Conservation (phyloP, 1,140 invertebrate species). For the Acromyrmex heyeri region DNA sequence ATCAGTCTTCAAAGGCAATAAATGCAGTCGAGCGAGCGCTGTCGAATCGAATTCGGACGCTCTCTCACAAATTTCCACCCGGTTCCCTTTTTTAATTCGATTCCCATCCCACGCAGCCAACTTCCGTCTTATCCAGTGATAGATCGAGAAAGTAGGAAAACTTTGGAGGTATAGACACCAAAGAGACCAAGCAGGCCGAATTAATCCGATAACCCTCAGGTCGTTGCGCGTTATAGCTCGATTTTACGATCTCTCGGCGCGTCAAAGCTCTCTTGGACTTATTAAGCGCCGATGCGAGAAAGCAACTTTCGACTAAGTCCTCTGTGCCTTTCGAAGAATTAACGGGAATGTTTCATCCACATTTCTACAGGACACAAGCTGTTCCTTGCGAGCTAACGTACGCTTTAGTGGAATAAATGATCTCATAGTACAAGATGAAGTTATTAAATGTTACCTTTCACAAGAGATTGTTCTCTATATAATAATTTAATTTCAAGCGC, state of each 20-base stretch:
- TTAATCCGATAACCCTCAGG: slow-evolving; percentile 67
- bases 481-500: slow-evolving; percentile 8
- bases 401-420: neutral
- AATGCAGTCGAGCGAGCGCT: neutral
- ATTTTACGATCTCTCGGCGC: slow-evolving; percentile 52
- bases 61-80: slow-evolving; percentile 17
- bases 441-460: slow-evolving; percentile 20
- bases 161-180: slow-evolving; percentile 4
- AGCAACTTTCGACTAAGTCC: slow-evolving; percentile 17
- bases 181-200: slow-evolving; percentile 53
- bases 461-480: neutral
- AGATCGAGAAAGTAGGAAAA: slow-evolving; percentile 54
- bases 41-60: slow-evolving; percentile 16
- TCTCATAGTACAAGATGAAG: neutral
- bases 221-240: slow-evolving; percentile 59
- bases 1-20: slow-evolving; percentile 29
- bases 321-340: neutral
- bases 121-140: slow-evolving; percentile 54
- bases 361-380: neutral
- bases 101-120: slow-evolving; percentile 35
- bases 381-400: neutral
- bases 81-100: slow-evolving; percentile 47
- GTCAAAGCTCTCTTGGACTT: slow-evolving; percentile 42
- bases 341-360: neutral
- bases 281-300: slow-evolving; percentile 47